Evolutionary conservation across 2,113 vertebrate species (phyloP).

Genomic region (Oreotrochilus melanogaster): DNA sequence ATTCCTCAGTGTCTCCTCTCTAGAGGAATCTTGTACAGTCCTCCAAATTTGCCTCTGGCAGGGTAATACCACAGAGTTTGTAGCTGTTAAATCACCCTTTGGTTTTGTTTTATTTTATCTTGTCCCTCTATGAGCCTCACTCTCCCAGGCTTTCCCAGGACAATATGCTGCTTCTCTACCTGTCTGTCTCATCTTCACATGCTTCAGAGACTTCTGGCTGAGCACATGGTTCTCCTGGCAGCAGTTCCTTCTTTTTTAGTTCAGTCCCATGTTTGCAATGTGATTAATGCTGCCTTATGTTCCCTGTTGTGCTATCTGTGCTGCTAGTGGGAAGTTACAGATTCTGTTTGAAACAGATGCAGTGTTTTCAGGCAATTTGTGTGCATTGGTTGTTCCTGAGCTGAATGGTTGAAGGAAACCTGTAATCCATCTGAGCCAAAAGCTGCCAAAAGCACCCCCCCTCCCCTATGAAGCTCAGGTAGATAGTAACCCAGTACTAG

Average conservation of each 20-base stretch:
- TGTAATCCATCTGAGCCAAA: not conserved
- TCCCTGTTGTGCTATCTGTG: not conserved
- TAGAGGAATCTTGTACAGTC: not conserved
- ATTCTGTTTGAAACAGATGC: not conserved
- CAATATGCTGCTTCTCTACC: not conserved
- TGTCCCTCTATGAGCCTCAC: not conserved
- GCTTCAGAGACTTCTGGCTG: not conserved
- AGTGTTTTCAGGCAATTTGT: not conserved
- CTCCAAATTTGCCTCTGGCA: not conserved
- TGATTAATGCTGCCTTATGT: not conserved
- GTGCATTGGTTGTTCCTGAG: not conserved
- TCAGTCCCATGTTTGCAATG: not conserved
- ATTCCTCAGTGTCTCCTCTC: not conserved
- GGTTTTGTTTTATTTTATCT: not conserved
- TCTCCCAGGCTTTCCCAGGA: not conserved
- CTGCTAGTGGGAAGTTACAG: not conserved
- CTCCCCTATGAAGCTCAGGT: not conserved
- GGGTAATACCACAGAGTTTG: not conserved
- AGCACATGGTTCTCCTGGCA: not conserved
- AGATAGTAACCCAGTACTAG: not conserved
- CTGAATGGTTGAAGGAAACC: not conserved
- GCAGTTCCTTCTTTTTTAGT: not conserved
- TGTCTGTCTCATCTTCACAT: not conserved
- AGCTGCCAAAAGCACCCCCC: not conserved
- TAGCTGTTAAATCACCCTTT: not conserved